A percentile compares a stretch with the other conserved stretches of the same genome.
Conservation (phyloP, 1,140 invertebrate genomes). For the Oryctes rhinoceros region DNA sequence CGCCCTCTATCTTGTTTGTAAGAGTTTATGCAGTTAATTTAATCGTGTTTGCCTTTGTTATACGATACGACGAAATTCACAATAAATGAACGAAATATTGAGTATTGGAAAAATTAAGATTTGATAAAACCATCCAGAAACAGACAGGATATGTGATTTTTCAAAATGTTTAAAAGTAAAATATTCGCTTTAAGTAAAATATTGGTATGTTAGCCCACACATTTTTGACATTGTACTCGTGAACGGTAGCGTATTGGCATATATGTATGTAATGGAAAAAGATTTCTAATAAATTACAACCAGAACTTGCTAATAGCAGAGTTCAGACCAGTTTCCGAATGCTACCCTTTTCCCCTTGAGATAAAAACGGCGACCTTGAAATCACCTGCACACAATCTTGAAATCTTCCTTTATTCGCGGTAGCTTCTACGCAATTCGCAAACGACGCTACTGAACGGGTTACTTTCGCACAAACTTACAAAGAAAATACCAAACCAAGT, state of each 20-base stretch:
- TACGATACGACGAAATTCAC: too few relatives aligned
- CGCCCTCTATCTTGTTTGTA: too few relatives aligned
- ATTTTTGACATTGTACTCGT: too few relatives aligned
- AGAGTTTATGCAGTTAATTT: too few relatives aligned
- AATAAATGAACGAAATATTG: too few relatives aligned
- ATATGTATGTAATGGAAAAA: not conserved
- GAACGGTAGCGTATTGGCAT: not conserved
- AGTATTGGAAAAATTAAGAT: too few relatives aligned
- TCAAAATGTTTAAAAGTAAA: too few relatives aligned
- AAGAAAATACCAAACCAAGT: not conserved
- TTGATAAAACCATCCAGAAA: too few relatives aligned
- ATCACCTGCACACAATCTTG: not conserved
- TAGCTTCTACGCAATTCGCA: slow-evolving; percentile 3
- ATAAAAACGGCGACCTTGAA: slow-evolving; percentile 18
- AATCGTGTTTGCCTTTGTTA: too few relatives aligned
- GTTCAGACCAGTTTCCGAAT: slow-evolving; percentile 33
- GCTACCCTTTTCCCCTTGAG: slow-evolving; percentile 30
- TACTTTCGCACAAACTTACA: slow-evolving; percentile 8
- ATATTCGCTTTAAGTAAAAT: too few relatives aligned
- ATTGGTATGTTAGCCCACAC: too few relatives aligned
- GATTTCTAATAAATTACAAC: slow-evolving; percentile 27
- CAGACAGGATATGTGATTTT: too few relatives aligned
- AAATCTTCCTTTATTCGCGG: slow-evolving; percentile 14
- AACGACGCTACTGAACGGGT: not conserved
- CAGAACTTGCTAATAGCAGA: slow-evolving; percentile 21